Percentiles rank a stretch among this genome's conserved stretches.
Conservation (phyloP, 2,888 invertebrate genomes). For the Prosapia bicincta region DNA sequence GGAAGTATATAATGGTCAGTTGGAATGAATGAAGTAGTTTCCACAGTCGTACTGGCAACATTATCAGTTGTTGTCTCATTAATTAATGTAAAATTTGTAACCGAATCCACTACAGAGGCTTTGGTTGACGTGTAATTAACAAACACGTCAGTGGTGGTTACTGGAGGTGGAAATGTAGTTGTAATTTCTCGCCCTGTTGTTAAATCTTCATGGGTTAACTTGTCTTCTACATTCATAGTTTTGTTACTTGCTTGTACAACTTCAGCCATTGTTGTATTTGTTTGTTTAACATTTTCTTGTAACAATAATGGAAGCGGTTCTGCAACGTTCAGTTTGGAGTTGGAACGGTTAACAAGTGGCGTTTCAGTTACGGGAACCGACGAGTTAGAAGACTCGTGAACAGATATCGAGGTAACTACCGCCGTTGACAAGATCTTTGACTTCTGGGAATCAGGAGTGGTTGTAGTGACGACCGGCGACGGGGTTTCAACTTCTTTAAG, state of each 20-base stretch:
- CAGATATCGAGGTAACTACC: conserved; percentile 39
- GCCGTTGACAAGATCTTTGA: conserved; percentile 38
- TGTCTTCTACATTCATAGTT: background rate
- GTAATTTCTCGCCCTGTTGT: background rate
- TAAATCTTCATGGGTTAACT: background rate
- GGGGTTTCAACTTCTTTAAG: no score
- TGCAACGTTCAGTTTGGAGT: background rate
- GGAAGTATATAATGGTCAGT: background rate
- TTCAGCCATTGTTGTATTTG: background rate
- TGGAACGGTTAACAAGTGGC: background rate
- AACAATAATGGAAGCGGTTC: background rate
- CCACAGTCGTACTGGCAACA: background rate
- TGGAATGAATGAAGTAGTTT: background rate
- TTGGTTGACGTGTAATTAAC: background rate
- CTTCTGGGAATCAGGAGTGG: conserved; percentile 15
- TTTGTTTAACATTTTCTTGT: background rate
- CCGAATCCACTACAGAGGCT: background rate
- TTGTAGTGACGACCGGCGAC: background rate
- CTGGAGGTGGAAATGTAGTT: background rate
- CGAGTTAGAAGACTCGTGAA: conserved; percentile 33
- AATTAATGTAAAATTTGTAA: background rate
- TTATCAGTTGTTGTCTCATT: background rate
- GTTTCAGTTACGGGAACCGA: background rate
- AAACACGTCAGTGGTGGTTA: background rate
- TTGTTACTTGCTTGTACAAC: background rate